Evolutionary conservation across 2,888 invertebrate genomes (phyloP), one percentile per base, ranked within the genome.

Genomic region (Hesperia comma): DNA sequence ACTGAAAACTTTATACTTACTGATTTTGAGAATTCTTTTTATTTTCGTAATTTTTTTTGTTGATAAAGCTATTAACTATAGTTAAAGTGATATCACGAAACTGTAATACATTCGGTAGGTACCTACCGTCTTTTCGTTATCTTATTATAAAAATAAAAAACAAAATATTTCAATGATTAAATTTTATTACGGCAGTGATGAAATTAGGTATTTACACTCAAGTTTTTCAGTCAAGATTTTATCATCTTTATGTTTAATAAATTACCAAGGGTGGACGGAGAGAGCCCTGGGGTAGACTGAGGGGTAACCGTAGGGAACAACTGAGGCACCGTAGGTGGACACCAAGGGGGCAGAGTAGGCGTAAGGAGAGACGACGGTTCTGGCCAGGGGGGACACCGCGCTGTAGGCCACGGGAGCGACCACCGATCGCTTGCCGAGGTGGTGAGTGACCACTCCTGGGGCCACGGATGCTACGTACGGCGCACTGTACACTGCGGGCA

Each of bases 371-470:
- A 76, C 71, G 69, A 77, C 74, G 62, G 79, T 72, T n/a, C 80
- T 75, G 60, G 79, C 74, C n/a, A 80, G 75, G 17, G 92, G 86
- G 1, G 84, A 78, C 72, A 86, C 83, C 75, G 87, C 87, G 40
- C 78, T 79, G 70, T 79, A 77, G 61, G 78, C 71, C 32, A 80
- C 75, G 67, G 77, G 75, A n/a, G 75, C 60, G 10, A 77, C 72
- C 12, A 83, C 79, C 60, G 86, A 90, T 66, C 84, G 87, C 77
- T 93, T 93, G 76, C 79, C 79, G 61, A 93, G 82, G 66, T 89
- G 87, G 75, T 93, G 92, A 19, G 78, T 72, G 21, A 77, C 71
- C 49, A 78, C 71, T 37, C 74, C 76, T 14, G 78, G 75, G n/a
- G 72, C 66, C 26, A 73, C 73, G 49, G 75, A 68, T 21, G 74